Conservation (phyloP, 2,888 invertebrate species). For the Andrena bucephala region DNA sequence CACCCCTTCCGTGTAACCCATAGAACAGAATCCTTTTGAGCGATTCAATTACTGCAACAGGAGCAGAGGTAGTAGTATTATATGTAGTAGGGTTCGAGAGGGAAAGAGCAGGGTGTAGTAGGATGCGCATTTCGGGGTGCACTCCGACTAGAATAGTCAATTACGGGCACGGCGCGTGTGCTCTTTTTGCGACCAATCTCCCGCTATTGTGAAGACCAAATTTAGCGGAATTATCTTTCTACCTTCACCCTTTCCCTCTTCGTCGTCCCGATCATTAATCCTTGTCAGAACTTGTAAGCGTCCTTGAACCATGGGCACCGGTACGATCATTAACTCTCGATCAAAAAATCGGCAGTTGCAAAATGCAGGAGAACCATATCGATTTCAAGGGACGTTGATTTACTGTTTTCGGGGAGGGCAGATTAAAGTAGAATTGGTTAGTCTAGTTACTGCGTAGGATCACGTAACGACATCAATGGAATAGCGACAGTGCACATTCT, state of each 20-base stretch:
- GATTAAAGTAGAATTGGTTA: constrained; percentile 8
- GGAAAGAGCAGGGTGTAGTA: constrained; percentile 18
- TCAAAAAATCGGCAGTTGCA: constrained; percentile 25
- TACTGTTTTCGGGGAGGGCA: too few relatives aligned
- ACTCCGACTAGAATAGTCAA: constrained; percentile 75
- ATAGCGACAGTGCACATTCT: too few relatives aligned
- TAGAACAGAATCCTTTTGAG: constrained; percentile 57
- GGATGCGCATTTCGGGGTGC: constrained; percentile 66
- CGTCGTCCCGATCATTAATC: constrained; percentile 64
- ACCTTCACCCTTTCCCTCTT: constrained; percentile 35
- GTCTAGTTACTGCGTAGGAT: constrained; percentile 20
- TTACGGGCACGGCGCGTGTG: constrained; percentile 65
- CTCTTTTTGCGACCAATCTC: constrained; percentile 60
- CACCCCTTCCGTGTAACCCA: constrained; percentile 14
- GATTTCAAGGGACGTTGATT: neutral
- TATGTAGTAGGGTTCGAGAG: neutral
- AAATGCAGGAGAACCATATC: neutral
- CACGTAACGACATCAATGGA: neutral
- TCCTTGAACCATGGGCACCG: constrained; percentile 45
- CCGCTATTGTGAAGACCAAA: constrained; percentile 72
- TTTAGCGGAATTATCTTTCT: constrained; percentile 76
- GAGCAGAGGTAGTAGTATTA: constrained; percentile 19
- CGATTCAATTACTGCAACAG: constrained; percentile 74
- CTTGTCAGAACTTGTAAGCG: constrained; percentile 50
- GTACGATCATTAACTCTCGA: constrained; percentile 52